Evolutionary conservation across 1,140 invertebrate species (phyloP).

Genomic region (Musca vetustissima): DNA sequence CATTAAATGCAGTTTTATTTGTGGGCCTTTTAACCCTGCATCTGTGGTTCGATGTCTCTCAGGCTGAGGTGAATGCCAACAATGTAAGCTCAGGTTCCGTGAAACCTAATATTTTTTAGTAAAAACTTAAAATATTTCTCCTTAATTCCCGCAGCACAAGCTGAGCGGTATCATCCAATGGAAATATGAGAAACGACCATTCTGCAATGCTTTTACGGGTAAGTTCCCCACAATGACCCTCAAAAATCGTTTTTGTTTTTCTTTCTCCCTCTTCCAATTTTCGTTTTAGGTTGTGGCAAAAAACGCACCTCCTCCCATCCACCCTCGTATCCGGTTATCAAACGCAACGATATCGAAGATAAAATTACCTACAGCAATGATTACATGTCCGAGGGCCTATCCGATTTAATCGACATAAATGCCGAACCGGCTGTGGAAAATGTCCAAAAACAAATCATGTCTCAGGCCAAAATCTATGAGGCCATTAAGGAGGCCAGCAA

Average conservation of each 20-base stretch:
- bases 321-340: conserved; percentile 41
- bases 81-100: background rate
- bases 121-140: background rate
- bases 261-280: too few relatives aligned
- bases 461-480: conserved; percentile 75
- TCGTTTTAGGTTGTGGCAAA: conserved; percentile 64
- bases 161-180: conserved; percentile 50
- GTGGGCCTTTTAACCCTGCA: background rate
- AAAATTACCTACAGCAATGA: conserved; percentile 37
- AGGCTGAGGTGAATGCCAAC: background rate
- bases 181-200: conserved; percentile 65
- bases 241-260: too few relatives aligned
- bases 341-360: conserved; percentile 46
- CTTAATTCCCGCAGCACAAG: conserved; percentile 38
- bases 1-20: background rate
- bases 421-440: conserved; percentile 72
- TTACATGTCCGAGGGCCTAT: conserved; percentile 62
- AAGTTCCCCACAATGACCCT: conserved; percentile 29
- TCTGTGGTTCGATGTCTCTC: background rate
- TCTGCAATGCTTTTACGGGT: conserved; percentile 77
- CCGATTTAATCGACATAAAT: conserved; percentile 65
- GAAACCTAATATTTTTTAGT: background rate
- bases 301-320: conserved; percentile 62
- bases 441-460: conserved; percentile 72
- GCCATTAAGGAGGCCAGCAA: conserved; percentile 73